Conservation (phyloP, 2,797 vertebrate species). For the Hypotaenidia okinawae region DNA sequence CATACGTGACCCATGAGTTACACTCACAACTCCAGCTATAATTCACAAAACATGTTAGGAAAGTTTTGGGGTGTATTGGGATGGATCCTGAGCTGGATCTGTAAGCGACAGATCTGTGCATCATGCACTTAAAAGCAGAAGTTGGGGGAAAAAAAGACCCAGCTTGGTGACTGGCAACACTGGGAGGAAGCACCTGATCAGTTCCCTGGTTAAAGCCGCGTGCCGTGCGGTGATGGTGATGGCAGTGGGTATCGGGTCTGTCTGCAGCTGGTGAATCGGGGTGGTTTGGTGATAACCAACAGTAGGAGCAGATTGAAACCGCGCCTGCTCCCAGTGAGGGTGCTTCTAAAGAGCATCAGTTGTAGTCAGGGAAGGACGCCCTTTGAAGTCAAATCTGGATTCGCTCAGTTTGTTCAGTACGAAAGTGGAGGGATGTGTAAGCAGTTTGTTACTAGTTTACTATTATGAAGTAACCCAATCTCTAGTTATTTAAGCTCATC, state of each 20-base stretch:
- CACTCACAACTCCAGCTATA: not conserved
- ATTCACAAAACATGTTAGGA: not conserved
- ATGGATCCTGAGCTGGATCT: not conserved
- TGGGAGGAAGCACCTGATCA: not conserved
- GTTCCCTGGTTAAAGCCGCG: not conserved
- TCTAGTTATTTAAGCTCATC: not conserved
- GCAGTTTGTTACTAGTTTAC: not conserved
- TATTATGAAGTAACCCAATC: not conserved
- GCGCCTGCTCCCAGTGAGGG: too few relatives aligned
- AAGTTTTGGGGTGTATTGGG: not conserved
- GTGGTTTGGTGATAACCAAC: too few relatives aligned
- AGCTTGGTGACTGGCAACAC: not conserved
- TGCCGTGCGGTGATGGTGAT: fast-evolving
- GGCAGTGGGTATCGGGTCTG: not conserved
- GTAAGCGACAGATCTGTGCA: too few relatives aligned
- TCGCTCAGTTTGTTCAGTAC: too few relatives aligned
- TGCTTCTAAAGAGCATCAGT: not conserved
- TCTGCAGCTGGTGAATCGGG: not conserved
- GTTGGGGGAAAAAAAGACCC: not conserved
- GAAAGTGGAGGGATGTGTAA: not conserved
- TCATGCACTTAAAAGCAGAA: not conserved
- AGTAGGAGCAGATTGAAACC: not conserved
- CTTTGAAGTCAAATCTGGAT: not conserved
- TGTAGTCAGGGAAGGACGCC: fast-evolving
- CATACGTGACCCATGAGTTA: not conserved